phyloP scores from a whole-genome alignment of 2,888 invertebrate genomes.

The Endotricha flammealis region DNA sequence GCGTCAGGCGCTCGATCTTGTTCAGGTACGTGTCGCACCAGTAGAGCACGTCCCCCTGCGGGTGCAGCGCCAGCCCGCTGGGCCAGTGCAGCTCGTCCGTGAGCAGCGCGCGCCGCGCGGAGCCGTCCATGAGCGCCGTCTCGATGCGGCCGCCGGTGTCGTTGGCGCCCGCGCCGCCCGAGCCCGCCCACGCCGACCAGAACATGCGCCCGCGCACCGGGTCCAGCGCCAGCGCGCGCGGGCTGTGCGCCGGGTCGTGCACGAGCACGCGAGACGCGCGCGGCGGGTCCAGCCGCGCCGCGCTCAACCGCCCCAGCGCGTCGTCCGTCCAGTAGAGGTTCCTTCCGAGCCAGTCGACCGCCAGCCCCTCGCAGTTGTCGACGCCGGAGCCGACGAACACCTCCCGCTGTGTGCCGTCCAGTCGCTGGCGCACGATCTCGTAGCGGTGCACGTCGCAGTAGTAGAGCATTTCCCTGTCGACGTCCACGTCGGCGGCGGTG shows the following conservation, averaged over 20 bases:
- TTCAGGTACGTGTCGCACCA: constrained; percentile 83
- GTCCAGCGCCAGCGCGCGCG: constrained; percentile 81
- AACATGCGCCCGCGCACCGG: constrained; percentile 86
- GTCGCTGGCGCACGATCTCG: constrained; percentile 80
- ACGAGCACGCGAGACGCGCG: constrained; percentile 75
- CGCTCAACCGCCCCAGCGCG: constrained; percentile 82
- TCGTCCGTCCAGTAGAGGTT: constrained; percentile 93
- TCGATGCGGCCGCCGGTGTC: constrained; percentile 83
- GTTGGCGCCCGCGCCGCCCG: constrained; percentile 53
- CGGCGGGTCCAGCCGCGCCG: constrained; percentile 80
- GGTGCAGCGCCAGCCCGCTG: constrained; percentile 80
- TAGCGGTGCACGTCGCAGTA: constrained; percentile 78
- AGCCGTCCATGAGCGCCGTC: constrained; percentile 86
- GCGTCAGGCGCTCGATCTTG: constrained; percentile 77
- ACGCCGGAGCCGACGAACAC: constrained; percentile 78
- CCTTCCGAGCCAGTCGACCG: constrained; percentile 88
- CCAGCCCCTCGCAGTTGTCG: constrained; percentile 84
- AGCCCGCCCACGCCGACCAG: constrained; percentile 86
- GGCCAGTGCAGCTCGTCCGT: constrained; percentile 82
- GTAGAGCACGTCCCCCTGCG: constrained; percentile 39
- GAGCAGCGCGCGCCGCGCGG: constrained; percentile 76
- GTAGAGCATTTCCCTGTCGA: constrained; percentile 78
- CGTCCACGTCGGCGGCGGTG: constrained; percentile 83
- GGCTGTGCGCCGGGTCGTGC: constrained; percentile 78
- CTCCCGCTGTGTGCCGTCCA: constrained; percentile 79